A percentile compares a stretch with the other conserved stretches of the same genome.
Conservation (phyloP, 2,888 invertebrate species). For the Lasioglossum marginatum region DNA sequence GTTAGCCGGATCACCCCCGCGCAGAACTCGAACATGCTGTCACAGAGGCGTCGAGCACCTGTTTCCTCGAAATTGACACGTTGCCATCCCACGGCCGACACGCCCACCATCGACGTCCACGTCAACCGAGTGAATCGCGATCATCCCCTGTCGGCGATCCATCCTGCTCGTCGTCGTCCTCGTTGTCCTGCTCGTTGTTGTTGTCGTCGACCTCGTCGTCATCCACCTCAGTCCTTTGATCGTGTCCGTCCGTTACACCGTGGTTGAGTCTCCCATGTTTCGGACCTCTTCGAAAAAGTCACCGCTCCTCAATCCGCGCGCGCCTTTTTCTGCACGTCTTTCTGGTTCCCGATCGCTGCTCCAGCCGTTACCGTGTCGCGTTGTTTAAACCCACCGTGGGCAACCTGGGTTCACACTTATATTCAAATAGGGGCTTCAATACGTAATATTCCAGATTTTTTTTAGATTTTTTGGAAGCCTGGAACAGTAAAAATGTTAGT, state of each 20-base stretch:
- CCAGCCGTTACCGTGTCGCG: neutral
- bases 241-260: conserved; percentile 45
- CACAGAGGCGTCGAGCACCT: conserved; percentile 82
- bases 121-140: conserved; percentile 73
- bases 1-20: conserved; percentile 70
- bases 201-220: conserved; percentile 54
- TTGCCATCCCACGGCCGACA: conserved; percentile 74
- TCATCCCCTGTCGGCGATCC: conserved; percentile 71
- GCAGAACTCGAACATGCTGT: conserved; percentile 80
- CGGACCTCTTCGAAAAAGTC: neutral
- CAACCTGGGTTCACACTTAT: neutral
- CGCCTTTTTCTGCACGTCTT: neutral
- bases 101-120: conserved; percentile 74
- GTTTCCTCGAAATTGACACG: conserved; percentile 83
- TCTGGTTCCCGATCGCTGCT: neutral
- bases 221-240: conserved; percentile 50
- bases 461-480: no score
- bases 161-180: conserved; percentile 63
- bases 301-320: neutral
- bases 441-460: no score
- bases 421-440: no score
- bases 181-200: conserved; percentile 54
- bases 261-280: neutral
- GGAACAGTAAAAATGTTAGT: no score
- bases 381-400: neutral